Percentiles rank a stretch among this genome's conserved stretches.
phyloP scores from a whole-genome alignment of 2,113 vertebrate species.

The Tamias sibiricus region DNA sequence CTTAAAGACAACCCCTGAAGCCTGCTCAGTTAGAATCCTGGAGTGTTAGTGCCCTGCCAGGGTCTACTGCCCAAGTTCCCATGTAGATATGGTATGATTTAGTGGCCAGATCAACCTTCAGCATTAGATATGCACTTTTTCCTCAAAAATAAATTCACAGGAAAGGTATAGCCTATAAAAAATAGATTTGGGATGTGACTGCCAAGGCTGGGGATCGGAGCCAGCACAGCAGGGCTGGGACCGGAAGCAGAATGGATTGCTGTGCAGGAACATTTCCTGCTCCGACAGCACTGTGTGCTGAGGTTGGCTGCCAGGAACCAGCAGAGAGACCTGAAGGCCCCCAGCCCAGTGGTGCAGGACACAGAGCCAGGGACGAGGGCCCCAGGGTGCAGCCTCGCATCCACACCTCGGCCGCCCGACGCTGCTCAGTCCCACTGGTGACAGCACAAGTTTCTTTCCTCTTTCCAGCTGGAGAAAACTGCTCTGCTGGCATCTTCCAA shows the following conservation, averaged over 20 bases:
- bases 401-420: fast-evolving
- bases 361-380: neutral
- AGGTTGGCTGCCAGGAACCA: constrained; percentile 31
- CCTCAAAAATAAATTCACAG: constrained; percentile 57
- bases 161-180: constrained; percentile 53
- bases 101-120: neutral
- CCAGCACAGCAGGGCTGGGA: constrained; percentile 10
- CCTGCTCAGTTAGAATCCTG: neutral
- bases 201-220: constrained; percentile 51
- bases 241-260: neutral
- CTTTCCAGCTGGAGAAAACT: neutral
- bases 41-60: neutral
- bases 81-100: neutral
- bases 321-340: neutral
- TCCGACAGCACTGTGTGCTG: neutral
- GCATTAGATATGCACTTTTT: constrained; percentile 43
- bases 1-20: neutral
- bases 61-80: neutral
- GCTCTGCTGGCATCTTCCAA: neutral
- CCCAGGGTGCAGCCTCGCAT: fast-evolving
- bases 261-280: neutral
- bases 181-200: constrained; percentile 42
- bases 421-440: neutral
- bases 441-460: neutral
- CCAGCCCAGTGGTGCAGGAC: neutral